Percentiles rank a stretch among this genome's conserved stretches.
phyloP scores from a whole-genome alignment of 53 echinoderm and acorn worm genomes.

The Arbacia lixula region DNA sequence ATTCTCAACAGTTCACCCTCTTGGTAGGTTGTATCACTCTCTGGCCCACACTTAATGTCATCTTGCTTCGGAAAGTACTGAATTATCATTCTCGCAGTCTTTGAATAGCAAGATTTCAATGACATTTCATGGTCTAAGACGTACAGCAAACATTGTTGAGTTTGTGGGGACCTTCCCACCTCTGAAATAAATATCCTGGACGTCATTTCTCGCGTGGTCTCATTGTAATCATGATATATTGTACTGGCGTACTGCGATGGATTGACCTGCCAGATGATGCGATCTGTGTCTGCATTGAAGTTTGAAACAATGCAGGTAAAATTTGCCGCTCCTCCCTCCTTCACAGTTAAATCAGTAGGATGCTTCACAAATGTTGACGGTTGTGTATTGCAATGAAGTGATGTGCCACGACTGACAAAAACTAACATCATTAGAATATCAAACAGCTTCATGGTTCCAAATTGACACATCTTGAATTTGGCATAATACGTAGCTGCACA shows the following conservation, averaged over 20 bases:
- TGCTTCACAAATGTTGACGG: no score
- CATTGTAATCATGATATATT: neutral
- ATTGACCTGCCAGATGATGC: conserved; percentile 23
- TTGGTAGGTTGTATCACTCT: neutral
- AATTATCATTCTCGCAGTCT: neutral
- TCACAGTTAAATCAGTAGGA: conserved; percentile 3
- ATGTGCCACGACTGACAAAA: no score
- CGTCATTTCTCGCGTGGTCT: neutral
- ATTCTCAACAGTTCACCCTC: neutral
- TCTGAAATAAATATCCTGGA: neutral
- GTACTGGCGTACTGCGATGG: conserved; percentile 1
- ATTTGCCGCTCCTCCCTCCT: conserved; percentile 15
- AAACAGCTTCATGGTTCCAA: no score
- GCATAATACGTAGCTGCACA: no score
- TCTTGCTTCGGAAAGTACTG: conserved; percentile 1
- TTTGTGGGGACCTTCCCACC: conserved; percentile 9
- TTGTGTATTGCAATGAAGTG: no score
- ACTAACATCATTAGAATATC: no score
- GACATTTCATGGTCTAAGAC: neutral
- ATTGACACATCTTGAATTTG: no score
- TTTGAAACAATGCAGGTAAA: conserved; percentile 28
- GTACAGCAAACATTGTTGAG: neutral
- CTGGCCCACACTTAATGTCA: conserved; percentile 16
- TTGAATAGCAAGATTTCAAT: neutral
- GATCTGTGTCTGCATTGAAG: neutral